A percentile compares a stretch with the other conserved stretches of the same genome.
These are phyloP conservation scores for Steinernema feltiae DNA, from an alignment of 1,140 invertebrate species.

Conservation along the genomic window DNA sequence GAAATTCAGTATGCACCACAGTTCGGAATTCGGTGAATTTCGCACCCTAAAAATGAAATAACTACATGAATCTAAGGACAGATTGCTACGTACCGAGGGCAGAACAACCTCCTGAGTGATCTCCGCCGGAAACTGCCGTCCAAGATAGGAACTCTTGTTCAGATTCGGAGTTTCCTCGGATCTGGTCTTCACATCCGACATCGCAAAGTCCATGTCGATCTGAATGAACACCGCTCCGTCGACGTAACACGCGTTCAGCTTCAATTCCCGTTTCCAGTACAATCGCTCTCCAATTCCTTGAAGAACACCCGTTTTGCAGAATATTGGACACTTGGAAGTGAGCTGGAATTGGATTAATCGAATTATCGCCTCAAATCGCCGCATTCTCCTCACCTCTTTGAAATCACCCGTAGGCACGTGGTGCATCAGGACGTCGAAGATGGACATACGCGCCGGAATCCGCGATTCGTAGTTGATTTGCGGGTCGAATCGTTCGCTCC, in stretches of 20 bases:
- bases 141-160: constrained; percentile 1
- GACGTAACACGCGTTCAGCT: background rate
- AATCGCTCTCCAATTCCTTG: constrained; percentile 6
- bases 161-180: background rate
- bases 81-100: background rate
- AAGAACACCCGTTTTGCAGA: constrained; percentile 9
- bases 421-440: background rate
- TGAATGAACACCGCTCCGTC: background rate
- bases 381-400: too few species aligned
- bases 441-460: background rate
- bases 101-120: background rate
- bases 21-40: background rate
- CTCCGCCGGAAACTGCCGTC: background rate
- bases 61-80: too few species aligned
- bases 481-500: too few species aligned
- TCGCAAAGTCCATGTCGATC: constrained; percentile 5
- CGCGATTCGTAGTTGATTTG: too few species aligned
- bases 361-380: too few species aligned
- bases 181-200: background rate
- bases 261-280: constrained; percentile 11
- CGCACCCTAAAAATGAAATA: background rate
- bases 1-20: background rate
- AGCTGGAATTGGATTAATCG: background rate
- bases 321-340: background rate
- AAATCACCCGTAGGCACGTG: too few species aligned